Base-by-base conservation (phyloP, 2,888 invertebrate species). In the Nipponacmea schrenckii region DNA sequence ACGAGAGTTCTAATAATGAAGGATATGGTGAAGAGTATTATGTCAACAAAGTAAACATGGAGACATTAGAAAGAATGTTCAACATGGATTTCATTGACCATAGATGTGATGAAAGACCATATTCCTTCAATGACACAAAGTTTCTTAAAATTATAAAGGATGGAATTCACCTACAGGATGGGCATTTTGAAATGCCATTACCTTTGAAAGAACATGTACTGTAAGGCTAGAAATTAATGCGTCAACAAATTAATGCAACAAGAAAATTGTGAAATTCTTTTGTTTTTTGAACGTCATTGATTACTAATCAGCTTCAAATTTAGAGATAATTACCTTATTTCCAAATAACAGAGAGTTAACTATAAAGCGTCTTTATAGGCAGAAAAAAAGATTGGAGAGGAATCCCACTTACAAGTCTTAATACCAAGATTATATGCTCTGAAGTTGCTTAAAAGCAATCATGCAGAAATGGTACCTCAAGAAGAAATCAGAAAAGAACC, bases 351-450 rank as follows among this genome's bases (percentile, higher is more conserved):
- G 45, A 27, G 39, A 62, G 15, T 1, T 44, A 39, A 64, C 64
- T 69, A 7, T 64, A 14, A 64, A 64, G 5, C 31, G 69, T 12
- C 4, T 45, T 4, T 15, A 17, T 26, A 20, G 27, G 0, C 62
- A 48, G 15, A 70, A 48, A 69, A 48, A 45, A 20, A 69, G 63
- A 39, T 15, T 70, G 15, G 45, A 56, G 46, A 20, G 15, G 26
- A 39, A 68, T 44, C 24, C 14, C 8, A 64, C 20, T 15, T 73
- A 73, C 64, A 39, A 64, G 31, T 15, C 63, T 7, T 63, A 64
- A 24, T 70, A 73, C 56, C 17, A 45, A 10, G n/a, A 62, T 24
- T 73, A 70, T 31, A 70, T 73, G 64, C 31, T n/a, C n/a, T 44
- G 7, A 50, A n/a, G n/a, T n/a, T n/a, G n/a, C n/a, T n/a, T n/a